A percentile compares a stretch with the other conserved stretches of the same genome.
Evolutionary conservation across 2,797 vertebrate genomes (phyloP).

Genomic region (Helicolenus hilgendorfi): DNA sequence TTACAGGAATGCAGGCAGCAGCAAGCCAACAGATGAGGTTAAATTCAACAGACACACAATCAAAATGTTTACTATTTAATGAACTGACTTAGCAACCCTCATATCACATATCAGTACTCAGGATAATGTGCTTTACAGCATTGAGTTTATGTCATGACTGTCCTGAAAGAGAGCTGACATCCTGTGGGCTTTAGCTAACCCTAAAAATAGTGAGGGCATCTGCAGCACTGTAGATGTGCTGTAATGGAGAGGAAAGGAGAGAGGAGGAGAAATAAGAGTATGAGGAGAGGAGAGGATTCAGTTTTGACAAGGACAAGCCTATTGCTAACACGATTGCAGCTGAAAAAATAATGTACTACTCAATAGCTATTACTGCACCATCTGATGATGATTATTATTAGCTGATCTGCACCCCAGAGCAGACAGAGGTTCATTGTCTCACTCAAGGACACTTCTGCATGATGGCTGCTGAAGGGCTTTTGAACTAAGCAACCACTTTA

Average conservation of each 20-base stretch:
- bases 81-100: not conserved
- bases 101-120: not conserved
- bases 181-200: not conserved
- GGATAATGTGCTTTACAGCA: not conserved
- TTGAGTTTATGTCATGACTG: not conserved
- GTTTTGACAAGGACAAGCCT: not conserved
- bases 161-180: not conserved
- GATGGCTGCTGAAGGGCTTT: not conserved
- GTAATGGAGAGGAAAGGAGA: not conserved
- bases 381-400: constrained; percentile 11
- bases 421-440: constrained; percentile 1
- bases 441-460: constrained; percentile 17
- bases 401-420: not conserved
- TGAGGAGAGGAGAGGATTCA: not conserved
- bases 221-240: not conserved
- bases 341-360: constrained; percentile 14
- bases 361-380: not conserved
- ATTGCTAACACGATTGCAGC: not conserved
- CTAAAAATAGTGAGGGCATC: constrained; percentile 2
- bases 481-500: constrained; percentile 28
- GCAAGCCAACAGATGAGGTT: not conserved
- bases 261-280: not conserved
- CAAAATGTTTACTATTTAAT: not conserved
- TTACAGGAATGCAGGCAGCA: not conserved
- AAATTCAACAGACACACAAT: not conserved